Evolutionary conservation across 1,140 invertebrate species (phyloP).

Genomic region (Ganaspis sp.): DNA sequence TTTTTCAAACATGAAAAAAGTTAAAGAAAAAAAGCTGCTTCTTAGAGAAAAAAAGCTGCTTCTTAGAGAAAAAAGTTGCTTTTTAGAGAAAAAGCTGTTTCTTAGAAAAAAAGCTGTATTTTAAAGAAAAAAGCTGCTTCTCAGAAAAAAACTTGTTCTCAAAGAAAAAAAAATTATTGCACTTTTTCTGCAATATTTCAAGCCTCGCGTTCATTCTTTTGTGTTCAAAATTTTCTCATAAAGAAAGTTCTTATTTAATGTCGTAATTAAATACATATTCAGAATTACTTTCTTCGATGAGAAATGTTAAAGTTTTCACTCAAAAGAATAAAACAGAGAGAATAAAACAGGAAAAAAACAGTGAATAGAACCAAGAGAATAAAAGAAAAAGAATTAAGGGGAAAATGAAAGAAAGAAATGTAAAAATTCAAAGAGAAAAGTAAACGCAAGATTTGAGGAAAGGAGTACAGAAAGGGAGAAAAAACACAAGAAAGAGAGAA

Average conservation of each 20-base stretch:
- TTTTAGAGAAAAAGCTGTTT: too few relatives aligned
- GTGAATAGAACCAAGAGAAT: too few relatives aligned
- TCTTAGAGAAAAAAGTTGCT: too few relatives aligned
- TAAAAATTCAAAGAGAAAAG: neutral
- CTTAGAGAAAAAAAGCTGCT: neutral
- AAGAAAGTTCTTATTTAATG: constrained; percentile 3
- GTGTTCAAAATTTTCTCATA: neutral
- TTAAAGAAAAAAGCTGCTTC: neutral
- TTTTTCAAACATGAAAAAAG: too few relatives aligned
- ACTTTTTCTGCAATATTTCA: neutral
- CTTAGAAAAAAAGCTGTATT: too few relatives aligned
- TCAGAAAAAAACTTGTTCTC: neutral
- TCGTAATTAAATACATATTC: constrained; percentile 5
- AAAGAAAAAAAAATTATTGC: neutral
- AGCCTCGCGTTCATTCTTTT: neutral
- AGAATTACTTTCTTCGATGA: neutral
- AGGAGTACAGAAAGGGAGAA: neutral
- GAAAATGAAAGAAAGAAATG: neutral
- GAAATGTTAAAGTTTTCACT: constrained; percentile 2
- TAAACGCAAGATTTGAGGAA: neutral
- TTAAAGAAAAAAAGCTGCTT: neutral
- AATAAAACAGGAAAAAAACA: neutral
- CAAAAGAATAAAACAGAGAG: neutral
- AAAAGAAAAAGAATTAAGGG: neutral
- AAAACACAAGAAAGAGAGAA: too few relatives aligned